Base-by-base conservation (phyloP, 1,140 invertebrate species). In the Stratiolaelaps scimitus region DNA sequence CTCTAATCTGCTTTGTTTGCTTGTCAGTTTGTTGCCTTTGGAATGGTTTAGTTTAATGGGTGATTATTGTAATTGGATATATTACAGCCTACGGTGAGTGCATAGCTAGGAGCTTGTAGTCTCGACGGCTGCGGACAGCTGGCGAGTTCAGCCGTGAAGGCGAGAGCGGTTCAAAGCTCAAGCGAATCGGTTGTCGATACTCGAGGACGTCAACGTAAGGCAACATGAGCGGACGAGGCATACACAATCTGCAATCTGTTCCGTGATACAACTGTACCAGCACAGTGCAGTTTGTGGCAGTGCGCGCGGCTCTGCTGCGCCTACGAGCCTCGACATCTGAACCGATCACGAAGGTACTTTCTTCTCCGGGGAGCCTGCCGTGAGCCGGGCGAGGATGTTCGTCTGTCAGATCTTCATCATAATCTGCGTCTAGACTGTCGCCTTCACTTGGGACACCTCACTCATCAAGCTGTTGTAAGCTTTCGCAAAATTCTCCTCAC, bases 361-460 rank as follows among this genome's bases (percentile, higher is more conserved):
- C 53, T 60, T 23, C 17, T 60, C 53, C 53, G 53, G 53, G 34
- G 53, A 60, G 53, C 53, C 53, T 60, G 53, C 23, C 13, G 23
- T 60, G 53, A 60, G 53, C 26, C 53, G 53, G 23, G 53, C 53
- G 20, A 60, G 53, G 53, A 34, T 29, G 26, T 26, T 26, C 20
- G 53, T 26, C 53, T 60, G 17, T 60, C 15, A 15, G 26, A 34
- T 60, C 53, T 29, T 60, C 53, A 60, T 60, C 53, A 2, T 60
- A 2, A 60, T 60, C 53, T 15, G 26, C 23, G 17, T 34, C n/a
- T n/a, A n/a, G 34, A 40, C 10, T 10, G 4, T 40, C 34, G 10
- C 34, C 10, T 40, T 40, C 4, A 40, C 10, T 40, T 40, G 4
- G n/a, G n/a, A n/a, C n/a, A 45, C 7, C 15, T 48, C 47, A 6